A percentile compares a stretch with the other conserved stretches of the same genome.
These are phyloP conservation scores for Pachyuromys duprasi DNA, from an alignment of 2,797 vertebrate genomes.

Conservation along the genomic window DNA sequence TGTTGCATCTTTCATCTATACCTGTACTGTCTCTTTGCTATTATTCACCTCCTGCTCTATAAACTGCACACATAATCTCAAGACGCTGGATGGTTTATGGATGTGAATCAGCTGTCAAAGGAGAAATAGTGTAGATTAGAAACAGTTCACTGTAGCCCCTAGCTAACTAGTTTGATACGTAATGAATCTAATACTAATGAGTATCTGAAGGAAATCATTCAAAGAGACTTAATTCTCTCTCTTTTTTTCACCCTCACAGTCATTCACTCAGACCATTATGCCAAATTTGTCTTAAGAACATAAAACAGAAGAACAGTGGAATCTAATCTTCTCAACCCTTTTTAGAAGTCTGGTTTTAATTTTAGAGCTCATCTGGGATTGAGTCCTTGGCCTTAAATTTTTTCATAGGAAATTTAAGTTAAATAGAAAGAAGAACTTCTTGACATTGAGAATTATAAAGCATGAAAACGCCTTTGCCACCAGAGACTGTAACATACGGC, in stretches of 20 bases:
- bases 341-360: slow-evolving; percentile 63
- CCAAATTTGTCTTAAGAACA: neutral
- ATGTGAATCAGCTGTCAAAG: neutral
- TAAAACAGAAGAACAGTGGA: slow-evolving; percentile 33
- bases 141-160: neutral
- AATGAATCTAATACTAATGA: neutral
- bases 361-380: slow-evolving; percentile 46
- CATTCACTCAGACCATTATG: neutral
- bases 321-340: slow-evolving; percentile 39
- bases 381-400: slow-evolving; percentile 56
- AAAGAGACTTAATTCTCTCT: neutral
- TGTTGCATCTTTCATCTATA: neutral
- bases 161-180: neutral
- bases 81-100: neutral
- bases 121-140: neutral
- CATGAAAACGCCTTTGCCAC: slow-evolving; percentile 49
- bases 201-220: neutral
- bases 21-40: neutral
- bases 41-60: neutral
- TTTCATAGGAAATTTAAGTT: slow-evolving; percentile 69
- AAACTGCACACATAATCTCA: neutral
- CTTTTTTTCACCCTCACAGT: neutral
- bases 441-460: slow-evolving; percentile 66
- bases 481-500: slow-evolving; percentile 46
- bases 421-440: slow-evolving; percentile 65